Evolutionary conservation across 2,797 vertebrate genomes (phyloP), one percentile per base, ranked within the genome.

Genomic region (Poecilia wingei): DNA sequence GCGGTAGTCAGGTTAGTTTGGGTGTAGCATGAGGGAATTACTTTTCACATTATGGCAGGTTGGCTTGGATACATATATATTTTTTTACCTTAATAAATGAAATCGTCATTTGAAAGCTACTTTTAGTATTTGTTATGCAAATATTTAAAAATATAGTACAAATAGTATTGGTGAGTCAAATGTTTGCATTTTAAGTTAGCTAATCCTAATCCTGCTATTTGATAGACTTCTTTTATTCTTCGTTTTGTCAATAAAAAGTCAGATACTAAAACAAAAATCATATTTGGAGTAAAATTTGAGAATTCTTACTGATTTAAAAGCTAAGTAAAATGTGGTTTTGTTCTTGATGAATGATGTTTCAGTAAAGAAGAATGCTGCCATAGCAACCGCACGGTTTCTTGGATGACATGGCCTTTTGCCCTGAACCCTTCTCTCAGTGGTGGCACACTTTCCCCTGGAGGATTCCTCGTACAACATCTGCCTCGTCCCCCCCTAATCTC

Each of bases 381-480:
- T 94, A 93, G 93, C 86, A 89, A 95, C 92, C 84, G 0, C 13
- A 43, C 74, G 2, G 85, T 85, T 88, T 87, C 84, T 80, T 83
- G 85, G 86, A 33, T 86, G 85, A 86, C 69, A 84, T 61, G 82
- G 39, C 91, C 91, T 88, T 91, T 92, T 75, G 92, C 91, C 85
- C 86, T 80, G 83, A 92, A 87, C 88, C 76, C 72, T 79, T 80
- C 89, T 78, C 87, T 89, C 72, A 64, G 82, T 81, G 83, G 82
- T 10, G 93, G 92, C 92, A 90, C 94, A 94, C 93, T 94, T 94
- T 94, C 93, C 85, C 68, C 88, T 70, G 76, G 89, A 92, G 88
- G 84, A 86, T 91, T 94, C 94, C 92, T 85, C 88, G 85, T 75
- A 87, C 89, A 94, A 94, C 93, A 96, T 97, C 96, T 95, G 92